Percentiles rank a stretch among this genome's conserved stretches.
phyloP scores from a whole-genome alignment of 2,113 vertebrate genomes.

The Stigmatopora argus region DNA sequence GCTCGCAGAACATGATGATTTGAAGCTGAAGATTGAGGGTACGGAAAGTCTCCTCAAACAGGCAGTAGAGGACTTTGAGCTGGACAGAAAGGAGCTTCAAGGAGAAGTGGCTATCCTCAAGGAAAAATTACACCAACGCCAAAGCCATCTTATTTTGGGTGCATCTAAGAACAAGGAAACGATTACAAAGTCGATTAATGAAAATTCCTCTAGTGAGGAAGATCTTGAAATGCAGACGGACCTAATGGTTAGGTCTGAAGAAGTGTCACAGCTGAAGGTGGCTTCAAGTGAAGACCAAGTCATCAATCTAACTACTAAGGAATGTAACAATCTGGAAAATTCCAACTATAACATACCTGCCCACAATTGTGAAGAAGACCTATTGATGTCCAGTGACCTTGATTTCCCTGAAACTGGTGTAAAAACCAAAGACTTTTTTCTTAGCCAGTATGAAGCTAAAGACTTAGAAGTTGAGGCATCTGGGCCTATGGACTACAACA shows the following conservation, averaged over 20 bases:
- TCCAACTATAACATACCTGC: neutral
- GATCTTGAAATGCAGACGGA: neutral
- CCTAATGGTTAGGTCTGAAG: neutral
- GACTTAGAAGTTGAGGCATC: constrained; percentile 5
- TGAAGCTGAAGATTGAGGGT: constrained; percentile 60
- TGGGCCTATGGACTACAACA: constrained; percentile 2
- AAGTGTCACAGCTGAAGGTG: neutral
- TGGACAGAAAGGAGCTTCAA: constrained; percentile 66
- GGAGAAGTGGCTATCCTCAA: constrained; percentile 61
- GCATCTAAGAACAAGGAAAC: neutral
- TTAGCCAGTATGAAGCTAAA: neutral
- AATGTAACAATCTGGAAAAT: neutral
- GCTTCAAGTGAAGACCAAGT: neutral
- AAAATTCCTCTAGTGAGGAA: neutral
- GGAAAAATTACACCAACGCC: constrained; percentile 45
- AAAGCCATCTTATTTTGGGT: neutral
- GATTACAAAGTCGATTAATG: neutral
- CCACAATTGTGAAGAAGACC: constrained; percentile 1
- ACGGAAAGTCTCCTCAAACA: constrained; percentile 61
- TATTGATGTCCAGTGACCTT: neutral
- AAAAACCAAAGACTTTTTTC: neutral
- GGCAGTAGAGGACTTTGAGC: constrained; percentile 59
- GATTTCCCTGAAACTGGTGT: neutral
- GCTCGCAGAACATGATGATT: constrained; percentile 60
- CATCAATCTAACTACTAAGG: neutral